Evolutionary conservation across 37 sponge, comb jelly and placozoan species (phyloP).

Genomic region (Theonella swinhoei): DNA sequence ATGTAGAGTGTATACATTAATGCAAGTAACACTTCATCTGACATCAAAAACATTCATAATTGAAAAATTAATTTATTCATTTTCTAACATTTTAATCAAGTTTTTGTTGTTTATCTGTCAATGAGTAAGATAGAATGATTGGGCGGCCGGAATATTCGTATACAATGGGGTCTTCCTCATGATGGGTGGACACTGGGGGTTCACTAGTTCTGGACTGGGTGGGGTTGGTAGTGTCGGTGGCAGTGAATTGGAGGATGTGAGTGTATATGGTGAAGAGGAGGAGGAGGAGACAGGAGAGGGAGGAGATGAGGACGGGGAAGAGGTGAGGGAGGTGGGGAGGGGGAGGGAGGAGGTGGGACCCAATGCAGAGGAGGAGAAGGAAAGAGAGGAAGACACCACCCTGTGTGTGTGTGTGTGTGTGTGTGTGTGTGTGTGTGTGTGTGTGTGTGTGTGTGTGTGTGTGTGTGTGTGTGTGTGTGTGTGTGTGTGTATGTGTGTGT

Average conservation of each 20-base stretch:
- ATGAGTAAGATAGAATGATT: not conserved
- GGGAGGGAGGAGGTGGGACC: constrained; percentile 62
- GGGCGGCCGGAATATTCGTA: not conserved
- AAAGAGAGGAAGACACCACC: constrained; percentile 2
- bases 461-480: too few species aligned
- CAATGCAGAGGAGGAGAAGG: constrained; percentile 28
- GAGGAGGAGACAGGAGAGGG: constrained; percentile 75
- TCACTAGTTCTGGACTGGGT: too few species aligned
- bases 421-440: not conserved
- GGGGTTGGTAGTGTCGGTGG: not conserved
- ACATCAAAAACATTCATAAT: not conserved
- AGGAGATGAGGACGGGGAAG: constrained; percentile 85
- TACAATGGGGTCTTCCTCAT: not conserved
- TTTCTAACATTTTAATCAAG: not conserved
- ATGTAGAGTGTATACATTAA: too few species aligned
- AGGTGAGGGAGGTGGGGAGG: constrained; percentile 81
- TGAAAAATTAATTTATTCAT: too few species aligned
- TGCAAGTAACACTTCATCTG: not conserved
- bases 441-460: too few species aligned
- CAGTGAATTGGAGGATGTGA: constrained; percentile 70
- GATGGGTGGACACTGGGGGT: not conserved
- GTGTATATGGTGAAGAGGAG: constrained; percentile 58
- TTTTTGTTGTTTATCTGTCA: not conserved
- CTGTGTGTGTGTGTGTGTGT: constrained; percentile 19
- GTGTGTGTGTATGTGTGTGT: too few species aligned